Evolutionary conservation across 2,888 invertebrate species (phyloP).

Genomic region (Phyto melanocephala): DNA sequence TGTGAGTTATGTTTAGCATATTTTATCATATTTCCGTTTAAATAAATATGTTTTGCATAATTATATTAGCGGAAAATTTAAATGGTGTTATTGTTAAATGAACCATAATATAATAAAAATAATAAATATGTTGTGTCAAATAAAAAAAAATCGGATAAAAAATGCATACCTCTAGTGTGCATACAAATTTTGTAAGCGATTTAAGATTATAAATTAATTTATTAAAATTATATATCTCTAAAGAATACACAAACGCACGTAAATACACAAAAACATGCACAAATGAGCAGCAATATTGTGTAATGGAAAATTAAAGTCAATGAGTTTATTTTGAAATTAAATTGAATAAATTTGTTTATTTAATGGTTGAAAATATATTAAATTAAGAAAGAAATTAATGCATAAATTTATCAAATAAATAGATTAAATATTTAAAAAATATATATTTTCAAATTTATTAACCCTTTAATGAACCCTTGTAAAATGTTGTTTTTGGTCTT

Average conservation of each 20-base stretch:
- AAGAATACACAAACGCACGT: neutral
- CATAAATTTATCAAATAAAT: no score
- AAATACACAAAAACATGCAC: neutral
- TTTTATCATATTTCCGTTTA: slow-evolving; percentile 53
- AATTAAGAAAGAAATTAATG: no score
- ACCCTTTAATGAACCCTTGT: no score
- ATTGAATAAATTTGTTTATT: neutral
- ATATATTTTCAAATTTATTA: no score
- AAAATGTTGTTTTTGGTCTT: no score
- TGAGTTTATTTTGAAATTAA: slow-evolving; percentile 1
- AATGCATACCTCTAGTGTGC: no score
- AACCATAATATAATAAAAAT: slow-evolving; percentile 39
- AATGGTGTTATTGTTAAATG: slow-evolving; percentile 51
- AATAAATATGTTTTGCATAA: slow-evolving; percentile 49
- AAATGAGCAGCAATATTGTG: neutral
- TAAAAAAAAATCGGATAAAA: neutral
- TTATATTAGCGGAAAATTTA: slow-evolving; percentile 56
- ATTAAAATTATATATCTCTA: neutral
- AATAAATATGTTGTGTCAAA: slow-evolving; percentile 1
- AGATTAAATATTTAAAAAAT: no score
- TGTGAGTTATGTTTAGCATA: slow-evolving; percentile 38
- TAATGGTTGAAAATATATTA: neutral
- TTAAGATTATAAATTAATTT: slow-evolving; percentile 7
- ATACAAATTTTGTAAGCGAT: neutral
- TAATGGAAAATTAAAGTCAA: neutral